Conservation (phyloP, 1,140 invertebrate species). For the Heliconius eleuchia region DNA sequence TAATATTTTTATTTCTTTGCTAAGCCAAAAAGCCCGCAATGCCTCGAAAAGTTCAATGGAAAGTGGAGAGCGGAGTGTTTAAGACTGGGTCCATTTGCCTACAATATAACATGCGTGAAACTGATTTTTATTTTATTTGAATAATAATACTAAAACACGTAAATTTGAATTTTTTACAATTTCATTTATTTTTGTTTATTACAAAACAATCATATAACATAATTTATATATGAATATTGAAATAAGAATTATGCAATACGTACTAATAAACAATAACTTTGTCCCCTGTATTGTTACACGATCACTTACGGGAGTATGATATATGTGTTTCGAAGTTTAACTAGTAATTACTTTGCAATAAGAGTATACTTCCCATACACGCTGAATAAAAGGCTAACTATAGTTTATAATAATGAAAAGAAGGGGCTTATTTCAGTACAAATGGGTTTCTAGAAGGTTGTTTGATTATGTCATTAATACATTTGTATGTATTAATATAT, state of each 20-base stretch:
- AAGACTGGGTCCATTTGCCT: too few species aligned
- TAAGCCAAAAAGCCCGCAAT: too few species aligned
- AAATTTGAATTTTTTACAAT: too few species aligned
- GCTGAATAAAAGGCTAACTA: conserved; percentile 3
- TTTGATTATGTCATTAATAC: neutral
- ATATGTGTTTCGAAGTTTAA: neutral
- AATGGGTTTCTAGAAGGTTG: neutral
- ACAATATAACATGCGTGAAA: too few species aligned
- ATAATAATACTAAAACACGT: too few species aligned
- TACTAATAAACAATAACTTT: neutral
- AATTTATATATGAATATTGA: neutral
- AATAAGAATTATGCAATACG: neutral
- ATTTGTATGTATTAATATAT: neutral
- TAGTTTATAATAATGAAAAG: neutral
- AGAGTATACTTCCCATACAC: neutral
- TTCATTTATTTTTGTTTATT: too few species aligned
- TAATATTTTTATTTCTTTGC: too few species aligned
- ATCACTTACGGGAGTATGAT: neutral
- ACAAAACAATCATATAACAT: too few species aligned
- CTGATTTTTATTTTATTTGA: too few species aligned
- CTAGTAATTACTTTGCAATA: neutral
- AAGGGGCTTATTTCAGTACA: neutral
- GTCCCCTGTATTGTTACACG: neutral
- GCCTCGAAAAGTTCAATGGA: too few species aligned
- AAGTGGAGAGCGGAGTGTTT: too few species aligned